phyloP scores from a whole-genome alignment of 2,888 invertebrate genomes.

The Plebejus argus region DNA sequence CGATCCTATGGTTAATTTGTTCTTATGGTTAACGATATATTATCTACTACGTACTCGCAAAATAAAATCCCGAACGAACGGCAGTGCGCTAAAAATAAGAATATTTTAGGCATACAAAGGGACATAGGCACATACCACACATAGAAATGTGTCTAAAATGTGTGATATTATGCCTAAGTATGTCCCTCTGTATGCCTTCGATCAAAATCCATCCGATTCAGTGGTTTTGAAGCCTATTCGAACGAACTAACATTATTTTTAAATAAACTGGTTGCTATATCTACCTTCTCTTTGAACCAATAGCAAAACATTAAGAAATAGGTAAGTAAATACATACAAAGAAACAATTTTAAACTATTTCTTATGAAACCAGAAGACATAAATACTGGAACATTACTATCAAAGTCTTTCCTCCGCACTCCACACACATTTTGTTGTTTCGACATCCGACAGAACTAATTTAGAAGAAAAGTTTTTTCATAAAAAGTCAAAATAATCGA shows the following conservation, averaged over 20 bases:
- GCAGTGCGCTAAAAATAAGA: no score
- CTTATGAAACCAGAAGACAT: background rate
- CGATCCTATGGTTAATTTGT: background rate
- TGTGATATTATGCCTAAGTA: no score
- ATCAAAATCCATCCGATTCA: no score
- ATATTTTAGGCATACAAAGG: no score
- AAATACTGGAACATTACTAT: background rate
- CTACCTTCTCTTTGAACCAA: no score
- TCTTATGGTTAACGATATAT: background rate
- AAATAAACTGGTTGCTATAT: no score
- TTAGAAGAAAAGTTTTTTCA: background rate
- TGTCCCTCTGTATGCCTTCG: no score
- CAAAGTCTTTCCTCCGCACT: background rate
- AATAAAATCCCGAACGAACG: background rate
- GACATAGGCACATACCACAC: no score
- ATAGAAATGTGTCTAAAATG: no score
- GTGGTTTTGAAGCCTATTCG: no score
- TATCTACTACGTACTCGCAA: background rate
- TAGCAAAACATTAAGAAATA: background rate
- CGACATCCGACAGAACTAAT: background rate
- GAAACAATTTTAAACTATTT: background rate
- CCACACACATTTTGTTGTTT: background rate
- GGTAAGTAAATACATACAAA: background rate
- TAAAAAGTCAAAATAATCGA: background rate
- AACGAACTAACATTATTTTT: no score